These are phyloP conservation scores for Triplophysa bombifrons DNA, from an alignment of 2,797 vertebrate genomes.

Conservation along the genomic window DNA sequence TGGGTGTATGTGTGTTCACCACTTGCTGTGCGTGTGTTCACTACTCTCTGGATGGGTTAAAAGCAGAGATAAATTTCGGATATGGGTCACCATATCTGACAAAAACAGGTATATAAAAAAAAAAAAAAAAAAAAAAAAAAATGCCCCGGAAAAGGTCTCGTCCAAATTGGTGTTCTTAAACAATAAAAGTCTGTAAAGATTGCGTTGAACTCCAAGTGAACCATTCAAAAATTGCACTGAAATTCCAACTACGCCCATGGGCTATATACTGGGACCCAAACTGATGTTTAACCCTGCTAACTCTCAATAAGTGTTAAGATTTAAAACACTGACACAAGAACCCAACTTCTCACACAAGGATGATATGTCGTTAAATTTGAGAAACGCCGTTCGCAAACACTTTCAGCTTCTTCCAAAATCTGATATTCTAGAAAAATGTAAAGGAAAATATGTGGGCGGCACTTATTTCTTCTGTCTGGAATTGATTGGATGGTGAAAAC, in stretches of 20 bases:
- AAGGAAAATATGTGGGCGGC: neutral
- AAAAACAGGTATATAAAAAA: too few relatives aligned
- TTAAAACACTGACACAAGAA: neutral
- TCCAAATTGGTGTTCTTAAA: slow-evolving; percentile 4
- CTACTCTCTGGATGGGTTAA: too few relatives aligned
- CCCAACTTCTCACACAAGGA: neutral
- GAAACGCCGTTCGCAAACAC: neutral
- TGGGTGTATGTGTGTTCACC: too few relatives aligned
- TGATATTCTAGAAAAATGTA: neutral
- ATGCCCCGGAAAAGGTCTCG: neutral
- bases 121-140: too few relatives aligned
- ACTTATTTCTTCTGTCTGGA: neutral
- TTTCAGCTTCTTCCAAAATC: neutral
- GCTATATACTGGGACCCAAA: slow-evolving; percentile 2
- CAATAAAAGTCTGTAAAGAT: neutral
- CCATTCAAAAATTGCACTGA: neutral
- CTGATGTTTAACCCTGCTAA: neutral
- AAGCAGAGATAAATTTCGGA: too few relatives aligned
- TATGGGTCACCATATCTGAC: too few relatives aligned
- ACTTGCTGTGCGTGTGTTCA: too few relatives aligned
- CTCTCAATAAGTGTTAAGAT: neutral
- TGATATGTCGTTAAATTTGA: neutral
- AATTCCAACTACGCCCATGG: slow-evolving; percentile 1
- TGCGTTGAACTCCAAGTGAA: slow-evolving; percentile 8
- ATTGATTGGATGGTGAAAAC: neutral